phyloP scores from a whole-genome alignment of 2,113 vertebrate species.

The Ondatra zibethicus region DNA sequence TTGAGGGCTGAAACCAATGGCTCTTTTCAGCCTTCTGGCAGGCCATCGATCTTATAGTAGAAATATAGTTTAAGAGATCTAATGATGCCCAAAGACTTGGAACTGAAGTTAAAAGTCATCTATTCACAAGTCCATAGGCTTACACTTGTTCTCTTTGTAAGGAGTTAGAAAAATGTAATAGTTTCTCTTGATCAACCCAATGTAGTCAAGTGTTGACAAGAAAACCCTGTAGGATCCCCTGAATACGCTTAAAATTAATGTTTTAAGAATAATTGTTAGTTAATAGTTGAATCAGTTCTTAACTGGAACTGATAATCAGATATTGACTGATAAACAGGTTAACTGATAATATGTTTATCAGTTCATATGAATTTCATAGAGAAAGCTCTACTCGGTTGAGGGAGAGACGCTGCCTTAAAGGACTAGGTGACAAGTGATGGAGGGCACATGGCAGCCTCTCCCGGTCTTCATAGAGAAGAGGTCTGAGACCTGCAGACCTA shows the following conservation, averaged over 20 bases:
- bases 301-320: too few relatives aligned
- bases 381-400: too few relatives aligned
- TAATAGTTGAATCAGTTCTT: neutral
- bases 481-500: neutral
- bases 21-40: neutral
- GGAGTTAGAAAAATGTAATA: neutral
- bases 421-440: neutral
- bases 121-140: neutral
- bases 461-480: too few relatives aligned
- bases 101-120: neutral
- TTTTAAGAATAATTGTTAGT: neutral
- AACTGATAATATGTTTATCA: too few relatives aligned
- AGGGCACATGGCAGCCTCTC: neutral
- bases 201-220: neutral
- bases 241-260: neutral
- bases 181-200: neutral
- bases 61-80: neutral
- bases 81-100: neutral
- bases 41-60: neutral
- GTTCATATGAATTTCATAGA: too few relatives aligned
- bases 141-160: neutral
- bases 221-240: neutral
- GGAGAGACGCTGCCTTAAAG: too few relatives aligned
- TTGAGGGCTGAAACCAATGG: neutral
- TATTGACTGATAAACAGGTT: too few relatives aligned